Evolutionary conservation across 2,797 vertebrate species (phyloP).

Genomic region (Semotilus atromaculatus): DNA sequence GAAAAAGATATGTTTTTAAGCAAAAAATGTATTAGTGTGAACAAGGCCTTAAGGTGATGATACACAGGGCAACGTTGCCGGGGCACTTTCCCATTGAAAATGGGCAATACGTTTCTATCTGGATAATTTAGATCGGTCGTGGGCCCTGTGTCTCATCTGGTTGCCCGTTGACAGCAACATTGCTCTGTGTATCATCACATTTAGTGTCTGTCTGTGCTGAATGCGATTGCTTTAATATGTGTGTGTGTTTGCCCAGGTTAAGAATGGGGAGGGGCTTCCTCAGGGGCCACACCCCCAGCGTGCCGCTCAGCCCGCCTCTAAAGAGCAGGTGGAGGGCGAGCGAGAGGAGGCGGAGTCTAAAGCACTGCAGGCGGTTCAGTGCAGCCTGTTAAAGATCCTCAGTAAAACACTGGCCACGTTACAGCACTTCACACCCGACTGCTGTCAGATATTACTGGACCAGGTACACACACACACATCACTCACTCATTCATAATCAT

Average conservation of each 20-base stretch:
- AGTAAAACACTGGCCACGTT: constrained; percentile 93
- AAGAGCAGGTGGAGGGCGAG: constrained; percentile 78
- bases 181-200: too few species aligned
- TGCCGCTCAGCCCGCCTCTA: constrained; percentile 77
- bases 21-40: too few species aligned
- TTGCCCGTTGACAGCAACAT: too few species aligned
- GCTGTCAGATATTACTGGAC: constrained; percentile 96
- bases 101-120: too few species aligned
- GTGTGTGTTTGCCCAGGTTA: constrained; percentile 75
- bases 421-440: constrained; percentile 95
- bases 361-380: constrained; percentile 89
- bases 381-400: constrained; percentile 95
- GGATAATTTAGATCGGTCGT: too few species aligned
- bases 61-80: too few species aligned
- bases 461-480: constrained; percentile 81
- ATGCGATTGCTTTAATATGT: not conserved
- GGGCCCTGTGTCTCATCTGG: too few species aligned
- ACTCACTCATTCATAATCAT: not conserved
- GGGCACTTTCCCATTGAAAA: too few species aligned
- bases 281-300: constrained; percentile 81
- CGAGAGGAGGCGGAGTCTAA: constrained; percentile 88
- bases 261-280: constrained; percentile 88
- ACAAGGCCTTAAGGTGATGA: too few species aligned
- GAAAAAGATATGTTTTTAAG: too few species aligned
- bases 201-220: not conserved